phyloP scores from a whole-genome alignment of 2,797 vertebrate genomes.

The Micropoecilia bifurca region DNA sequence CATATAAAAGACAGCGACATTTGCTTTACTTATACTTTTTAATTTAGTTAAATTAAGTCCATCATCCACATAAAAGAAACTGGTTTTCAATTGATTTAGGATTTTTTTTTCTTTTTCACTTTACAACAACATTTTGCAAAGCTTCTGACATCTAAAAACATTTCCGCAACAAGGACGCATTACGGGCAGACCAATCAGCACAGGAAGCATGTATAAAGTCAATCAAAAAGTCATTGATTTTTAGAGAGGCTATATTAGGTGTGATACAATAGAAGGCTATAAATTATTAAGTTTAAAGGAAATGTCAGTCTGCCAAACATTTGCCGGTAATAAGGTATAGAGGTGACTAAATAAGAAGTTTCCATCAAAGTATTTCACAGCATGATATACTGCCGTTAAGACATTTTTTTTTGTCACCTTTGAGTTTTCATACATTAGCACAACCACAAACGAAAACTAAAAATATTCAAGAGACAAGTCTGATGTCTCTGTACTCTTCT shows the following conservation, averaged over 20 bases:
- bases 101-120: neutral
- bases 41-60: neutral
- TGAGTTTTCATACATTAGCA: neutral
- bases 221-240: conserved; percentile 31
- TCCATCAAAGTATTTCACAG: neutral
- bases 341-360: neutral
- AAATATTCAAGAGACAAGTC: neutral
- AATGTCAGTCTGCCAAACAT: neutral
- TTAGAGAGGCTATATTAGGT: neutral
- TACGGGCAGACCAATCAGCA: conserved; percentile 14
- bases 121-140: neutral
- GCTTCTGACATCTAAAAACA: conserved; percentile 18
- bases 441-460: neutral
- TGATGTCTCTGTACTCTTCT: neutral
- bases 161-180: neutral
- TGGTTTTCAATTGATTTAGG: neutral
- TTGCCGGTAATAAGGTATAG: too few relatives aligned
- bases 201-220: neutral
- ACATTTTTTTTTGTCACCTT: neutral
- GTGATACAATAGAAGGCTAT: neutral
- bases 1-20: neutral
- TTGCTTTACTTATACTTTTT: neutral
- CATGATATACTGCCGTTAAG: neutral
- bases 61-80: neutral
- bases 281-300: neutral